Base-by-base conservation (phyloP, 2,888 invertebrate species). In the Nemapogon koenigi region DNA sequence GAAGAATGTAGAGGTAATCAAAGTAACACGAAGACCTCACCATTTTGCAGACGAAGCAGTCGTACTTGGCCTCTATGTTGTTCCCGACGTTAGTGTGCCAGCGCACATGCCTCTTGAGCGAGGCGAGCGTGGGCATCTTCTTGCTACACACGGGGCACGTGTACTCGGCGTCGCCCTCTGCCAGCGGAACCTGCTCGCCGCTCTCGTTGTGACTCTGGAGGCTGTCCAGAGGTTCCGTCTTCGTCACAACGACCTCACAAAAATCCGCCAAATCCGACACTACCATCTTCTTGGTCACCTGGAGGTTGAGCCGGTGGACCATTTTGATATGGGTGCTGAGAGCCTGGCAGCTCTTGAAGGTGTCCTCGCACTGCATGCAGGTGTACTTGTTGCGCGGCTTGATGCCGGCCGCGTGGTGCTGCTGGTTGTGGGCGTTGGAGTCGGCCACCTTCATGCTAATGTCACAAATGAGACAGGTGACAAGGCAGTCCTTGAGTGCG, bases 211-310 rank as follows among this genome's bases (percentile, higher is more conserved):
- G 73, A 72, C 61, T 65, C 73, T 73, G 78, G 68, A 67, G 51
- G 43, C 47, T 50, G 43, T 72, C 76, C 73, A 72, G 71, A 53
- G 78, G 78, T 65, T 80, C 79, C 72, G 70, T 59, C 53, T 80
- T 79, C 19, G 78, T 70, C 72, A 79, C 79, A 71, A 79, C 79
- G 71, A 79, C 78, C 48, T 80, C 80, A 69, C 80, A 80, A 75
- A 79, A 80, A 72, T 78, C 79, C 71, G 78, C 67, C 60, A 69
- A 50, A 43, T 78, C 61, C 2, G 59, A 50, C 2, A 52, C 47
- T 2, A 49, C 36, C 36, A 48, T 43, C 26, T 50, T 46, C 17
- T 49, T 28, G 27, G 44, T 37, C 44, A 61, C 62, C 14, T 57
- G 56, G 42, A 67, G 54, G 41, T 53, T 57, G 6, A 57, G 39